Conservation (phyloP, 35 echinoderm and acorn worm genomes). For the Ophiothrix spiculata region DNA sequence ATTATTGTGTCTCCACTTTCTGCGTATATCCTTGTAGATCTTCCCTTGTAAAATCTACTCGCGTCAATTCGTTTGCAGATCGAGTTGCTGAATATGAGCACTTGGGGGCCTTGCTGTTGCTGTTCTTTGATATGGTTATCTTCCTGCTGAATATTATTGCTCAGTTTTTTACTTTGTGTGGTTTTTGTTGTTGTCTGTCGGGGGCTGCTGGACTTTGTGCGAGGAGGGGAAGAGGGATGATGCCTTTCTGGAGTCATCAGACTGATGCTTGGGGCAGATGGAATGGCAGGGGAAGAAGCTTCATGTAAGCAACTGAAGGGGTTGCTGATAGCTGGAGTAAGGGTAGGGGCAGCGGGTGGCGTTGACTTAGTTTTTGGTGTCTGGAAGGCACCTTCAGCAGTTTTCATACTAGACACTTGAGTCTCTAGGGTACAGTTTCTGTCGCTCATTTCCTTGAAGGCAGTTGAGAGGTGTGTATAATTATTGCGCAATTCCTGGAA, state of each 20-base stretch:
- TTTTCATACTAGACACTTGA: background rate
- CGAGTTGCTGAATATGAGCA: background rate
- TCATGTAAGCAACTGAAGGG: background rate
- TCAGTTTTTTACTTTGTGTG: background rate
- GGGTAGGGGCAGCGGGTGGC: background rate
- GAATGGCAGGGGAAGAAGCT: background rate
- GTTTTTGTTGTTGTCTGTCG: background rate
- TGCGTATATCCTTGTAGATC: background rate
- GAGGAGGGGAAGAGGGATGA: too few relatives aligned
- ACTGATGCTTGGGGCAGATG: background rate
- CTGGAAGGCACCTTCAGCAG: background rate
- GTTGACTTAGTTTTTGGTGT: background rate
- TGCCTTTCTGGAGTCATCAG: background rate
- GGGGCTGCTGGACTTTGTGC: too few relatives aligned
- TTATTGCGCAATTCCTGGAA: background rate
- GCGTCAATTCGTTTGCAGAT: background rate
- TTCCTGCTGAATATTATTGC: background rate
- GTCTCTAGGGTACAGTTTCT: background rate
- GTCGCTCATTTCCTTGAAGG: background rate
- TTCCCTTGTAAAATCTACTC: background rate
- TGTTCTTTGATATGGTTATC: background rate
- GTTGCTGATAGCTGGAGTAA: background rate
- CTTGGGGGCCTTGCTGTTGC: background rate
- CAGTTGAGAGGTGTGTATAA: background rate
- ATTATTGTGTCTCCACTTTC: background rate